These are phyloP conservation scores for Conchocele bisecta DNA, from an alignment of 2,888 invertebrate genomes.

Conservation along the genomic window DNA sequence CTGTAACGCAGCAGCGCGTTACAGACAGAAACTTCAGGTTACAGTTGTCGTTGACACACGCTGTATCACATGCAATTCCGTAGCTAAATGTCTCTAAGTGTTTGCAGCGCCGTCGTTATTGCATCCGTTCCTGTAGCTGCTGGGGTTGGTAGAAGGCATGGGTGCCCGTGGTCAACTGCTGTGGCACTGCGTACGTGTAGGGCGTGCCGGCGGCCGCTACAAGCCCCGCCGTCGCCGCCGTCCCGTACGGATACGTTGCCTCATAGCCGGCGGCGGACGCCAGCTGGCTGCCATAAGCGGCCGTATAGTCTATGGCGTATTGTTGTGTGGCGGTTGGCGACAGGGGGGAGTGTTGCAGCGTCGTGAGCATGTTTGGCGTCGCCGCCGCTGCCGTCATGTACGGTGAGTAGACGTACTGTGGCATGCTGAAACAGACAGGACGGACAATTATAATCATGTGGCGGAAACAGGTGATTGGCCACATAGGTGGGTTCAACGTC, in stretches of 20 bases:
- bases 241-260: slow-evolving; percentile 71
- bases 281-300: slow-evolving; percentile 70
- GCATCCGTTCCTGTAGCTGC: slow-evolving; percentile 76
- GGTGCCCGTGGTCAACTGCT: slow-evolving; percentile 70
- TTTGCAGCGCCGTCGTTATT: slow-evolving; percentile 66
- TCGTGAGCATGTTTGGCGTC: slow-evolving; percentile 58
- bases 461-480: no score
- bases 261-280: slow-evolving; percentile 62
- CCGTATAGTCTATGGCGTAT: slow-evolving; percentile 69
- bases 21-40: no score
- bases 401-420: slow-evolving; percentile 74
- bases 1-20: no score
- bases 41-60: no score
- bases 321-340: slow-evolving; percentile 70
- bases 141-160: slow-evolving; percentile 74
- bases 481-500: no score
- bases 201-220: slow-evolving; percentile 69
- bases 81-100: no score
- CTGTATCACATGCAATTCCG: no score
- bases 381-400: slow-evolving; percentile 67
- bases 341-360: slow-evolving; percentile 69
- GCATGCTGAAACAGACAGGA: slow-evolving; percentile 64
- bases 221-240: slow-evolving; percentile 63
- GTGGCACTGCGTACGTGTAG: slow-evolving; percentile 74
- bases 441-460: slow-evolving; percentile 9